Conservation (phyloP, 2,113 vertebrate species). For the Aythya baeri region DNA sequence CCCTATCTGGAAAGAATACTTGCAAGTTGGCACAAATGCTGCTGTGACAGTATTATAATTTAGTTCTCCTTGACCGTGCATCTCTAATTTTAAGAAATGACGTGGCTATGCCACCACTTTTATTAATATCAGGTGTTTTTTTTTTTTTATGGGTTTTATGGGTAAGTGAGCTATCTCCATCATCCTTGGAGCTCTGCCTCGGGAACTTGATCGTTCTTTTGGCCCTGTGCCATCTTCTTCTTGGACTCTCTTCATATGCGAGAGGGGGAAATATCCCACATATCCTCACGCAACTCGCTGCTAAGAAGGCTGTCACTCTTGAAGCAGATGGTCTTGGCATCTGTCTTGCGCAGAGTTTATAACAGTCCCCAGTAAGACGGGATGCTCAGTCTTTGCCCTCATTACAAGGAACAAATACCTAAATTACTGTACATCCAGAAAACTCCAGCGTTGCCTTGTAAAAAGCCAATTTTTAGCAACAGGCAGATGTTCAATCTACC, state of each 20-base stretch:
- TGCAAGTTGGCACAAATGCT: background rate
- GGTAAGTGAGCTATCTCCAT: background rate
- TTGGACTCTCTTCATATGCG: background rate
- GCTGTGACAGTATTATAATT: fast-evolving
- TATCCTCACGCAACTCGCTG: background rate
- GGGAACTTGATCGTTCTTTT: background rate
- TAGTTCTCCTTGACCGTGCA: background rate
- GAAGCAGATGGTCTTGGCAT: slow-evolving; percentile 52
- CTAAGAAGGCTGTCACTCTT: background rate
- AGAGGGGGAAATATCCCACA: background rate
- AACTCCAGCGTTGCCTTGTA: background rate
- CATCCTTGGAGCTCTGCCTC: background rate
- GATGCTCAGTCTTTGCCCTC: slow-evolving; percentile 25
- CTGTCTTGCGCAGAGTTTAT: slow-evolving; percentile 22
- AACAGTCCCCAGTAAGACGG: slow-evolving; percentile 8
- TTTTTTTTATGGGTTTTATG: background rate
- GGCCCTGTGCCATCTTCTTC: background rate
- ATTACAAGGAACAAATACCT: background rate
- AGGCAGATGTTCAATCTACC: background rate
- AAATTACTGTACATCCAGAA: background rate
- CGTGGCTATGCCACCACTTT: background rate
- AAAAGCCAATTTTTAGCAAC: background rate
- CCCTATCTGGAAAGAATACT: fast-evolving
- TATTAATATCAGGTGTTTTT: background rate
- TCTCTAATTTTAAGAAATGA: background rate